These are phyloP conservation scores for Melipona bicolor DNA, from an alignment of 2,888 invertebrate genomes.

Conservation along the genomic window DNA sequence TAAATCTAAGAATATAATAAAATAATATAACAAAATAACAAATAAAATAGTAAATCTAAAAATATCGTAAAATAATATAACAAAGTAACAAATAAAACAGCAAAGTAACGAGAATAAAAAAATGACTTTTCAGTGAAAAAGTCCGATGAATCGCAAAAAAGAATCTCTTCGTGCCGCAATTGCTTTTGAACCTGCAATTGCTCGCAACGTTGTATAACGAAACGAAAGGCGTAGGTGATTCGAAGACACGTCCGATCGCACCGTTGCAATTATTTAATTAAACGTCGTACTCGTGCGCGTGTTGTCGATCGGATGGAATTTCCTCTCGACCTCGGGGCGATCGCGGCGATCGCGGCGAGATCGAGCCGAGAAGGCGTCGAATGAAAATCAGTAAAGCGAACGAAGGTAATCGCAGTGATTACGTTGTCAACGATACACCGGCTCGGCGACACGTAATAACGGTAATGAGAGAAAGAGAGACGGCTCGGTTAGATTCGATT, in stretches of 20 bases:
- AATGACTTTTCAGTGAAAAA: too few relatives aligned
- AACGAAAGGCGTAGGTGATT: neutral
- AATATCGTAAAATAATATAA: too few relatives aligned
- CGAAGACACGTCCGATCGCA: neutral
- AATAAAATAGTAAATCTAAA: too few relatives aligned
- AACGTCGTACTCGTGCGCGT: conserved; percentile 11
- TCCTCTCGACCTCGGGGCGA: conserved; percentile 63
- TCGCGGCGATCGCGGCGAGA: conserved; percentile 27
- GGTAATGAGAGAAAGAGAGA: conserved; percentile 70
- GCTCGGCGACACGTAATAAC: conserved; percentile 63
- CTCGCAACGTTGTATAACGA: neutral
- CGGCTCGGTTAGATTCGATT: conserved; percentile 68
- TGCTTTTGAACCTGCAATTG: too few relatives aligned
- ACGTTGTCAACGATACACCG: conserved; percentile 59
- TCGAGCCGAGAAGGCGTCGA: conserved; percentile 43
- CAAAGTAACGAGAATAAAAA: too few relatives aligned
- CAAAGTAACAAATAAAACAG: too few relatives aligned
- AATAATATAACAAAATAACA: too few relatives aligned
- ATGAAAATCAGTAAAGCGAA: conserved; percentile 67
- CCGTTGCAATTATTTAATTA: neutral
- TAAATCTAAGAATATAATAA: too few relatives aligned
- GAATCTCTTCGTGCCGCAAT: too few relatives aligned
- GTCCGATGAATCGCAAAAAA: too few relatives aligned
- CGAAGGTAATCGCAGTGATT: conserved; percentile 71
- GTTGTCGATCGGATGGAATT: conserved; percentile 55